Conservation (phyloP, 64 coral and sea anemone genomes). For the Orbicella faveolata region DNA sequence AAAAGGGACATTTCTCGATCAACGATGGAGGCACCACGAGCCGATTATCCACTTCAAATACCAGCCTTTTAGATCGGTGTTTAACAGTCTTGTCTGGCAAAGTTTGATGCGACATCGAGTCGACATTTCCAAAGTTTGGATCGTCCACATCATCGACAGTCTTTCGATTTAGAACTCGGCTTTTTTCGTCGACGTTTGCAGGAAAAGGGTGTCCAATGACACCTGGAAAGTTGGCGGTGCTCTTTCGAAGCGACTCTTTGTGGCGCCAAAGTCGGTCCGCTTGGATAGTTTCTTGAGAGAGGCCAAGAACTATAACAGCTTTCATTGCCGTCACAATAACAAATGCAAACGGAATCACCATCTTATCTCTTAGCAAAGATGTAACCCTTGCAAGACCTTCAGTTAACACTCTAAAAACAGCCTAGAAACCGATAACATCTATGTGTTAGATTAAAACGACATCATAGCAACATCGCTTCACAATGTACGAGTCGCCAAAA, state of each 20-base stretch:
- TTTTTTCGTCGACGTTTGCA: background rate
- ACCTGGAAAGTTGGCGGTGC: background rate
- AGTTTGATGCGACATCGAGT: background rate
- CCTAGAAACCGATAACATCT: background rate
- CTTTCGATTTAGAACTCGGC: background rate
- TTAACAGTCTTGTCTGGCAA: background rate
- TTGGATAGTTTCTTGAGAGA: background rate
- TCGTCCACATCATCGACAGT: background rate
- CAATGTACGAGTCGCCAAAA: background rate
- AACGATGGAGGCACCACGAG: constrained; percentile 23
- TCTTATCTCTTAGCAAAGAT: background rate
- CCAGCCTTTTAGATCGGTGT: constrained; percentile 22
- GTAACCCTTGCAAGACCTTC: background rate
- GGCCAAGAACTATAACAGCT: background rate
- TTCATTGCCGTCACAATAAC: background rate
- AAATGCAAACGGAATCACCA: background rate
- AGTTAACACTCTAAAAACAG: background rate
- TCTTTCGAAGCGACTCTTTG: background rate
- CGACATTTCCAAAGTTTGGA: background rate
- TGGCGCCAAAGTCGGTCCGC: background rate
- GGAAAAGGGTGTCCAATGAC: too few relatives aligned
- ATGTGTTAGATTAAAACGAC: background rate
- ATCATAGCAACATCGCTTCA: background rate
- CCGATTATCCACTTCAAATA: constrained; percentile 62
- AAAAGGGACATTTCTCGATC: constrained; percentile 78